Evolutionary conservation across 1,140 invertebrate genomes (phyloP).

Genomic region (Dryas iulia): DNA sequence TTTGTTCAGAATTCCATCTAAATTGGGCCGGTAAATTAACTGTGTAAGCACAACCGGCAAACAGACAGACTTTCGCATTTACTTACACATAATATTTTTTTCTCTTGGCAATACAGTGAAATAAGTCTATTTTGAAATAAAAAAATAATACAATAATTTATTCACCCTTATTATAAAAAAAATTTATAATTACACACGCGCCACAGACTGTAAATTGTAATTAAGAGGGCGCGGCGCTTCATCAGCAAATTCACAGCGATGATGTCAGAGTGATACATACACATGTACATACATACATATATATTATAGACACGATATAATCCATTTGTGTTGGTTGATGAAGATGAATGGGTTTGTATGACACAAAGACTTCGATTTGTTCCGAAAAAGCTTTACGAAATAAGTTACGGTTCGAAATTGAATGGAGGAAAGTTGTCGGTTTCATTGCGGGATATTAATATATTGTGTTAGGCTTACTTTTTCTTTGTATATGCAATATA

Average conservation of each 20-base stretch:
- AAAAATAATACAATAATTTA: not conserved
- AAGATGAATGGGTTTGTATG: not conserved
- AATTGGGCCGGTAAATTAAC: too few relatives aligned
- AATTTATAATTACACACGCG: not conserved
- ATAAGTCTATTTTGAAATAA: not conserved
- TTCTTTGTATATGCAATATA: not conserved
- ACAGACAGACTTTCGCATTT: too few relatives aligned
- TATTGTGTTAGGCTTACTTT: not conserved
- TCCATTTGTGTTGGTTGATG: not conserved
- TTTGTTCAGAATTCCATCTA: too few relatives aligned
- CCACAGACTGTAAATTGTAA: not conserved
- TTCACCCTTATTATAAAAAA: not conserved
- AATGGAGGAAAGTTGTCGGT: not conserved
- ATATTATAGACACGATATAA: not conserved
- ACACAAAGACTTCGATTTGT: slow-evolving; percentile 1
- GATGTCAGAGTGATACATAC: not conserved
- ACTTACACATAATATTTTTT: too few relatives aligned
- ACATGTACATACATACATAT: not conserved
- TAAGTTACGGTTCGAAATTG: not conserved
- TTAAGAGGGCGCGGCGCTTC: not conserved
- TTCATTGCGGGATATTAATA: not conserved
- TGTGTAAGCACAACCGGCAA: too few relatives aligned
- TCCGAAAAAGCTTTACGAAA: not conserved
- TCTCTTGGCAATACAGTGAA: too few relatives aligned
- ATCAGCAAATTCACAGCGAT: not conserved